phyloP scores from a whole-genome alignment of 1,140 invertebrate genomes.

The Drosophila nasuta region DNA sequence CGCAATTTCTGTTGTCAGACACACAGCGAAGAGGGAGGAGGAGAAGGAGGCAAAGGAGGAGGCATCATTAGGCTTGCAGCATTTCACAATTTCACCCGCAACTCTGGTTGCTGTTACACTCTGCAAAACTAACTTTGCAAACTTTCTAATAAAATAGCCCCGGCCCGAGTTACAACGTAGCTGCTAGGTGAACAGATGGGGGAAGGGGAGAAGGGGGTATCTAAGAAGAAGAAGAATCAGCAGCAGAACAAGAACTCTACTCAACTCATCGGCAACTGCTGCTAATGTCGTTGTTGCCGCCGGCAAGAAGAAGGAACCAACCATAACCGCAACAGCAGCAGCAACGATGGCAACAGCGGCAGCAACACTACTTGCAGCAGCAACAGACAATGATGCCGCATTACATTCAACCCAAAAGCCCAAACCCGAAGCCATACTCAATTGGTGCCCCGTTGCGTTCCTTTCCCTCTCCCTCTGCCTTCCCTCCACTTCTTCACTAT shows the following conservation, averaged over 20 bases:
- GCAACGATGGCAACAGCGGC: constrained; percentile 25
- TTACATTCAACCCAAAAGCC: constrained; percentile 35
- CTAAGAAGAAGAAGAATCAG: not conserved
- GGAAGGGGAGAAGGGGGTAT: not conserved
- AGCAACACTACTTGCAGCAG: constrained; percentile 28
- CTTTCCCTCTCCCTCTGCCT: too few relatives aligned
- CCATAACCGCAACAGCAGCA: constrained; percentile 66
- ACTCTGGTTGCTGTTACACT: constrained; percentile 68
- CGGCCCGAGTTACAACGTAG: constrained; percentile 37
- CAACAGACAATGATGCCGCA: constrained; percentile 46
- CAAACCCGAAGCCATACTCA: constrained; percentile 18
- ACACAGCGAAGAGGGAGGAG: not conserved
- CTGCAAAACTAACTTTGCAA: constrained; percentile 74
- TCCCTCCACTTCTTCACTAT: too few relatives aligned
- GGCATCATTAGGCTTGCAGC: constrained; percentile 66
- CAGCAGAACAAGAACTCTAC: constrained; percentile 17
- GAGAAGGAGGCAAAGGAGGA: not conserved
- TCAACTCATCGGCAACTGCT: constrained; percentile 23
- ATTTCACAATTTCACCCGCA: constrained; percentile 57
- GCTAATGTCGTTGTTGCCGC: constrained; percentile 48
- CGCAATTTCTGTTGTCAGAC: constrained; percentile 35
- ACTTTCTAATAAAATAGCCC: constrained; percentile 81
- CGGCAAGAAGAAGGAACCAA: constrained; percentile 42
- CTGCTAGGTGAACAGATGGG: not conserved
- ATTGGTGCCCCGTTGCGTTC: too few relatives aligned